Conservation (phyloP, 2,797 vertebrate genomes). For the Danio kyathit region DNA sequence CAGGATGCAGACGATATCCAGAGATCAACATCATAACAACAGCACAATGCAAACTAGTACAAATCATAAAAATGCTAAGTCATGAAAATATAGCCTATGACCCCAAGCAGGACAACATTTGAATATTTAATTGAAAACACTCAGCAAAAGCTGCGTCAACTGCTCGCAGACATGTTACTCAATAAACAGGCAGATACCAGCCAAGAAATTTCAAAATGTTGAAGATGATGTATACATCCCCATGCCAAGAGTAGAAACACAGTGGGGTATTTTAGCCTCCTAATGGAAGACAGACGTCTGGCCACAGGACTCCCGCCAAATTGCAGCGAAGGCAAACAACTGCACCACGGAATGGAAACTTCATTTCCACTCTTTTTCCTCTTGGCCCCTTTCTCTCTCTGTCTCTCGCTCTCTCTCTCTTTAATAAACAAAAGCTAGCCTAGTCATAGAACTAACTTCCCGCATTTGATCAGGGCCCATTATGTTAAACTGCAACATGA, state of each 20-base stretch:
- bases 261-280: constrained; percentile 68
- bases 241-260: constrained; percentile 71
- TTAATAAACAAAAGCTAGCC: constrained; percentile 56
- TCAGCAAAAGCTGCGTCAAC: constrained; percentile 53
- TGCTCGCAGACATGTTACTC: constrained; percentile 63
- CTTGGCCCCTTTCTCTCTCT: background rate
- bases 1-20: background rate
- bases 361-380: constrained; percentile 57
- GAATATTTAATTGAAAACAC: constrained; percentile 49
- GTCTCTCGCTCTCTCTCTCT: constrained; percentile 14
- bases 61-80: constrained; percentile 59
- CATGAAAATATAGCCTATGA: constrained; percentile 58
- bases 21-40: constrained; percentile 4
- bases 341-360: constrained; percentile 60
- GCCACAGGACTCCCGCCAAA: constrained; percentile 55
- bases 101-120: constrained; percentile 43
- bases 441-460: constrained; percentile 53
- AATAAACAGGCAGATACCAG: constrained; percentile 63
- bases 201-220: constrained; percentile 58
- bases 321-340: constrained; percentile 63
- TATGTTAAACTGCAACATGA: constrained; percentile 28
- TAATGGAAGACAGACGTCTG: constrained; percentile 72
- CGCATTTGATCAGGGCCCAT: constrained; percentile 40
- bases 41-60: constrained; percentile 32
- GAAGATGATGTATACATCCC: constrained; percentile 60